Evolutionary conservation across 2,888 invertebrate genomes (phyloP).

Genomic region (Dioctria linearis): DNA sequence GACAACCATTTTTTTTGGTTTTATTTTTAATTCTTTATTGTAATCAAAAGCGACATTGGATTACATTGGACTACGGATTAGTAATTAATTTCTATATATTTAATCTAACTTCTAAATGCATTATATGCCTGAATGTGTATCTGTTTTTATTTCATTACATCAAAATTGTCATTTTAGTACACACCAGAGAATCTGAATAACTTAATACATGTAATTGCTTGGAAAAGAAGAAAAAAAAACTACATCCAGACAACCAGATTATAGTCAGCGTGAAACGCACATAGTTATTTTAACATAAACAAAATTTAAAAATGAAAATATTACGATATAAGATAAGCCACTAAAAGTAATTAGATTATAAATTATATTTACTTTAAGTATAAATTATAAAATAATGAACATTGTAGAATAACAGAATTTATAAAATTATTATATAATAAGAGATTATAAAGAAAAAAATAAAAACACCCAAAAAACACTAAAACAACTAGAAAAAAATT

Average conservation of each 20-base stretch:
- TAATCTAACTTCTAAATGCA: no score
- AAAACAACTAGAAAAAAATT: constrained; percentile 52
- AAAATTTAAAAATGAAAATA: constrained; percentile 38
- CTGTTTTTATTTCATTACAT: no score
- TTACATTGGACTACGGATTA: no score
- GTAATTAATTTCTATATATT: no score
- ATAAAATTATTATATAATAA: constrained; percentile 6
- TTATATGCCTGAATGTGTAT: no score
- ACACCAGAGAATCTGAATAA: background rate
- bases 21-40: no score
- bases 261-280: constrained; percentile 64
- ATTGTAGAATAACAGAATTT: constrained; percentile 49
- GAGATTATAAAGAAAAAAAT: constrained; percentile 30
- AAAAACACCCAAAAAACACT: constrained; percentile 48
- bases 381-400: constrained; percentile 40
- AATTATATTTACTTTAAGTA: constrained; percentile 5
- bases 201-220: no score
- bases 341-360: constrained; percentile 54
- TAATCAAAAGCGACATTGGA: no score
- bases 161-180: background rate
- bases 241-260: constrained; percentile 26
- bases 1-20: no score
- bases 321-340: constrained; percentile 53
- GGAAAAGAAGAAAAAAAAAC: constrained; percentile 23
- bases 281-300: constrained; percentile 62